phyloP scores from a whole-genome alignment of 92 coral and sea anemone species.

The Epizoanthus rinbou region DNA sequence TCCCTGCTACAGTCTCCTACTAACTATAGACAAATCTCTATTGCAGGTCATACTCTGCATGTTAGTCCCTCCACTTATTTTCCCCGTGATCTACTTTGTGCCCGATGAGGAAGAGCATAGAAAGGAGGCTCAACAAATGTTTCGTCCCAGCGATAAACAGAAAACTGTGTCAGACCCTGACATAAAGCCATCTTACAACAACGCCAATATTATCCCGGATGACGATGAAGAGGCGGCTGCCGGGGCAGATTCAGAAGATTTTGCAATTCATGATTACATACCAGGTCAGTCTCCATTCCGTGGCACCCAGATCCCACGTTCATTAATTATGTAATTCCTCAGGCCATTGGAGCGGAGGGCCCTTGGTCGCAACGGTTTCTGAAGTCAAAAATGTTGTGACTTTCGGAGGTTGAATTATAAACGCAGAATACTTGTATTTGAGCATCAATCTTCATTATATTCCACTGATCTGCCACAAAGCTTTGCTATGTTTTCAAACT shows the following conservation, averaged over 20 bases:
- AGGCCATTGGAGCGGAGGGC: too few species aligned
- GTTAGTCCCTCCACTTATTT: constrained; percentile 75
- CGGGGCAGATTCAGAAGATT: constrained; percentile 53
- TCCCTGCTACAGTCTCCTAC: too few species aligned
- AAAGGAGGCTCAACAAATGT: constrained; percentile 27
- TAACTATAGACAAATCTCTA: background rate
- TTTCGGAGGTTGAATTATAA: too few species aligned
- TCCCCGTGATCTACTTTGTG: constrained; percentile 87
- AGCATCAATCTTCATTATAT: too few species aligned
- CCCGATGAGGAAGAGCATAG: constrained; percentile 74
- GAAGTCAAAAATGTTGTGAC: too few species aligned
- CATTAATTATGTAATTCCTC: too few species aligned
- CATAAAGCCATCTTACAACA: constrained; percentile 32
- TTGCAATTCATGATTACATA: constrained; percentile 64
- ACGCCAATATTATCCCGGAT: constrained; percentile 17
- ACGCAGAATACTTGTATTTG: too few species aligned
- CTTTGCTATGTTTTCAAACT: too few species aligned
- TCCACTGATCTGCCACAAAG: too few species aligned
- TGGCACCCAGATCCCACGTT: too few species aligned
- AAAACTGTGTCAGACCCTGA: background rate
- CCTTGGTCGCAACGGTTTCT: too few species aligned
- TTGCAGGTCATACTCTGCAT: constrained; percentile 75
- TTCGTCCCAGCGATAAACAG: constrained; percentile 4
- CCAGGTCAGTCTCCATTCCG: constrained; percentile 61
- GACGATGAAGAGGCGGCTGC: constrained; percentile 58